A percentile compares a stretch with the other conserved stretches of the same genome.
Evolutionary conservation across 2,888 invertebrate genomes (phyloP).

Genomic region (Linyphia triangularis): DNA sequence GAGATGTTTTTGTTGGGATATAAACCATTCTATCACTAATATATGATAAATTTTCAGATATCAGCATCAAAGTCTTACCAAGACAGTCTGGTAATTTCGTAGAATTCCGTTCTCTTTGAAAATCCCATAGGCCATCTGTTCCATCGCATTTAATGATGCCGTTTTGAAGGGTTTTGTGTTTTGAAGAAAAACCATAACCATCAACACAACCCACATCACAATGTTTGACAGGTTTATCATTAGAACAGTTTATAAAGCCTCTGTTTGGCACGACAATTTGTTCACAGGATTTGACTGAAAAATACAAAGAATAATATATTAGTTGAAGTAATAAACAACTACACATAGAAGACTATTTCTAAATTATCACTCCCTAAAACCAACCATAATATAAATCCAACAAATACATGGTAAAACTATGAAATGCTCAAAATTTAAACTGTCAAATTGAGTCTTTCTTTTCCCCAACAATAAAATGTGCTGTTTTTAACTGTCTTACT

Average conservation of each 20-base stretch:
- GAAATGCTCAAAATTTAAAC: no score
- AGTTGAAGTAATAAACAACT: neutral
- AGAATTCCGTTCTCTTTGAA: constrained; percentile 4
- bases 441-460: no score
- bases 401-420: no score
- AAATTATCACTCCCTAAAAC: no score
- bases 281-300: constrained; percentile 26
- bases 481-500: no score
- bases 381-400: no score
- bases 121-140: constrained; percentile 47
- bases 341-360: neutral
- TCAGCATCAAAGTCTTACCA: constrained; percentile 12
- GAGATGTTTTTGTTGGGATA: no score
- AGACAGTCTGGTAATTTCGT: constrained; percentile 39
- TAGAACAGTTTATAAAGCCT: constrained; percentile 35
- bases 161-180: neutral
- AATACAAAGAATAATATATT: neutral
- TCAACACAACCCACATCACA: constrained; percentile 25
- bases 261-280: neutral
- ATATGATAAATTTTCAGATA: neutral
- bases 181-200: constrained; percentile 41
- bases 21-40: neutral
- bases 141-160: constrained; percentile 48
- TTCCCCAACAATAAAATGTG: no score
- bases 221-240: neutral